A percentile compares a stretch with the other conserved stretches of the same genome.
Evolutionary conservation across 1,140 invertebrate species (phyloP).

Genomic region (Brachionus sp.): DNA sequence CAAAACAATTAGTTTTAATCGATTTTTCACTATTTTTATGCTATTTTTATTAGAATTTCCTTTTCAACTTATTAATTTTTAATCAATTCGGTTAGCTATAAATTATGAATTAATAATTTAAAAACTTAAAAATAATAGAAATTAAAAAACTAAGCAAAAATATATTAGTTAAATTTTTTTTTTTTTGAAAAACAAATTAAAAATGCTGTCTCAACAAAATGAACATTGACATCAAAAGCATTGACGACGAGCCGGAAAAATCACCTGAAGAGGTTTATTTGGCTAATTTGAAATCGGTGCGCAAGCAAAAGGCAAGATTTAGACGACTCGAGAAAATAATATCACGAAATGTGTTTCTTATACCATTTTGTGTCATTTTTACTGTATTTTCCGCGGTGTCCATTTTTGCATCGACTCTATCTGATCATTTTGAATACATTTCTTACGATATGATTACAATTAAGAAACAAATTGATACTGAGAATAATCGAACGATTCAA

Average conservation of each 20-base stretch:
- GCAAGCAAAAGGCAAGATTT: constrained; percentile 28
- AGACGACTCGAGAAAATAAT: neutral
- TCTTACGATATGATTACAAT: neutral
- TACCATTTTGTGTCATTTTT: constrained; percentile 41
- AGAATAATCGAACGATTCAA: neutral
- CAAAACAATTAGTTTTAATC: neutral
- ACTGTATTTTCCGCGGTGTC: constrained; percentile 1
- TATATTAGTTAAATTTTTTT: neutral
- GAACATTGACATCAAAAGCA: neutral
- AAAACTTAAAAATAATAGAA: neutral
- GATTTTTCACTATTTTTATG: neutral
- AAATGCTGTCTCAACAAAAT: neutral
- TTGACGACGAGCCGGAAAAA: neutral
- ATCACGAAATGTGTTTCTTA: constrained; percentile 39
- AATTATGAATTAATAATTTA: constrained; percentile 18
- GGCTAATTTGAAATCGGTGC: constrained; percentile 4
- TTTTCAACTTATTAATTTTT: neutral
- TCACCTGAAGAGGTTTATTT: neutral
- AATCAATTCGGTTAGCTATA: neutral
- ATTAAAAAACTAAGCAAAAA: neutral
- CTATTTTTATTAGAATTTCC: neutral
- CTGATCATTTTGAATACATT: constrained; percentile 30
- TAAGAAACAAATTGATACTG: neutral
- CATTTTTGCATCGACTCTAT: constrained; percentile 1
- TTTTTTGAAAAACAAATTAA: neutral